Percentiles rank a stretch among this genome's conserved stretches.
Conservation (phyloP, 1,140 invertebrate species). For the Liolophura sinensis region DNA sequence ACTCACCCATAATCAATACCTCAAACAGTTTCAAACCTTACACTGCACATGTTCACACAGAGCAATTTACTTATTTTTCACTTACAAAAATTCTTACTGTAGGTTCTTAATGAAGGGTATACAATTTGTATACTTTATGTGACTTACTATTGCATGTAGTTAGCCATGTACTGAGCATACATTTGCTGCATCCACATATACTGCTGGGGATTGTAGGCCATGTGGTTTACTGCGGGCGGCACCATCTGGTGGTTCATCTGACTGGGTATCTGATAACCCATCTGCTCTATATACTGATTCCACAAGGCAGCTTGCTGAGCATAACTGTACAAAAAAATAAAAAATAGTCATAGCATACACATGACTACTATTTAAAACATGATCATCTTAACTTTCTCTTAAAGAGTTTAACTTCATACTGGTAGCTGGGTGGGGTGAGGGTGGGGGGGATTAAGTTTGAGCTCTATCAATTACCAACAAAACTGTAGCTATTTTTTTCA, state of each 20-base stretch:
- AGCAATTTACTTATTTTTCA: not conserved
- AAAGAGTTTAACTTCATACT: too few species aligned
- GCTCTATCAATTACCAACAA: too few species aligned
- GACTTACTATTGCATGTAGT: slow-evolving; percentile 72
- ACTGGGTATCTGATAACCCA: too few species aligned
- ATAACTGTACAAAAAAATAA: too few species aligned
- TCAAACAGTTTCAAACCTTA: not conserved
- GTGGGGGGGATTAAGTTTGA: too few species aligned
- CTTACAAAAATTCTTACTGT: not conserved
- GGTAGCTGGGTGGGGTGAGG: too few species aligned
- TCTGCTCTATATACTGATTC: too few species aligned
- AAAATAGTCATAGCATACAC: too few species aligned
- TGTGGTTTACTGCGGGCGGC: slow-evolving; percentile 8
- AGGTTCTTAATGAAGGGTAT: not conserved
- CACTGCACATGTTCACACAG: not conserved
- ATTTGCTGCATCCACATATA: slow-evolving; percentile 80
- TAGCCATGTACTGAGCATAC: slow-evolving; percentile 81
- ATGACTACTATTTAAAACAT: too few species aligned
- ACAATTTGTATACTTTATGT: slow-evolving; percentile 28
- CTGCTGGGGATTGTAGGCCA: slow-evolving; percentile 59
- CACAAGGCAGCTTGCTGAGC: too few species aligned
- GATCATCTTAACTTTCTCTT: too few species aligned
- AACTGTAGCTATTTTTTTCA: too few species aligned
- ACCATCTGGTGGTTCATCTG: slow-evolving; percentile 9
- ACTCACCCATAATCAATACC: not conserved